These are phyloP conservation scores for Platyrinchus mystaceus DNA, from an alignment of 2,797 vertebrate species.

Conservation along the genomic window DNA sequence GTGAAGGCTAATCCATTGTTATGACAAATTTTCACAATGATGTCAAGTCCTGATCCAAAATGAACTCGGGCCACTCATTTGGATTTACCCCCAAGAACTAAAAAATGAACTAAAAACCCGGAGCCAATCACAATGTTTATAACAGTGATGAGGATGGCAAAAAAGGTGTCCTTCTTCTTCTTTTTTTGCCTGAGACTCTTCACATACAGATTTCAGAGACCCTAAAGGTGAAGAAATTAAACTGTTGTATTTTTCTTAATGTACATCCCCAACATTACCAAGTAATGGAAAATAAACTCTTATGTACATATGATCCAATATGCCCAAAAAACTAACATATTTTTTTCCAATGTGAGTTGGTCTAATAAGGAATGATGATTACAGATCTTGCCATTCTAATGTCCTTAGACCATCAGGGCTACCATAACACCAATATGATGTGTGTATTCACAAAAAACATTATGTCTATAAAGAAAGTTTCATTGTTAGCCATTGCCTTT, in stretches of 20 bases:
- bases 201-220: not conserved
- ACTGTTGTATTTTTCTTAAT: not conserved
- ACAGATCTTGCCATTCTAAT: not conserved
- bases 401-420: not conserved
- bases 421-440: not conserved
- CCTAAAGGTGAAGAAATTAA: not conserved
- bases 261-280: not conserved
- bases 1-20: not conserved
- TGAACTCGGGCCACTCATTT: not conserved
- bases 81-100: not conserved
- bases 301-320: not conserved
- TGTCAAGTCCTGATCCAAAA: not conserved
- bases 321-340: not conserved
- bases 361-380: not conserved
- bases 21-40: not conserved
- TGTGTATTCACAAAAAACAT: not conserved
- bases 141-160: not conserved
- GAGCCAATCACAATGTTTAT: not conserved
- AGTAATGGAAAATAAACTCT: not conserved
- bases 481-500: not conserved
- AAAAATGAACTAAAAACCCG: not conserved
- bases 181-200: not conserved
- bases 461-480: not conserved
- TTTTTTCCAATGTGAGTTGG: not conserved
- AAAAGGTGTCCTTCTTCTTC: rapidly evolving